Conservation (phyloP, 2,113 vertebrate species). For the Paratilapia polleni region DNA sequence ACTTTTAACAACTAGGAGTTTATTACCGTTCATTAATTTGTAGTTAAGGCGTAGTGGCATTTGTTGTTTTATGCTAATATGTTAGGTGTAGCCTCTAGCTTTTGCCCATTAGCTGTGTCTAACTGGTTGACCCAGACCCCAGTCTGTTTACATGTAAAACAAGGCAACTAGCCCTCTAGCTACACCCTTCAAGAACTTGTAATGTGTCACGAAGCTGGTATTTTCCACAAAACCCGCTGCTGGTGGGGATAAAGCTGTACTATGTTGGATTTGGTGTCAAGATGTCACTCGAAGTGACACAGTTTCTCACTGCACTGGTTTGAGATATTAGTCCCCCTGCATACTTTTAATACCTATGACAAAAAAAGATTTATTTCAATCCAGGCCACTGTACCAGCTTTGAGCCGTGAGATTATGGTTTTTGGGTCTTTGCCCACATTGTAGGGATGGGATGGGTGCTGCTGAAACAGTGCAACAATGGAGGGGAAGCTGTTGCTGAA, state of each 20-base stretch:
- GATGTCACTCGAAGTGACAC: background rate
- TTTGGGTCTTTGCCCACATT: conserved; percentile 57
- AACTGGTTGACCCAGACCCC: conserved; percentile 47
- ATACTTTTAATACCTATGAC: background rate
- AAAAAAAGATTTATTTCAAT: background rate
- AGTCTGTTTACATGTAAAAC: conserved; percentile 31
- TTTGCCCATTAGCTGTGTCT: background rate
- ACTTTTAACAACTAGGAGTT: background rate
- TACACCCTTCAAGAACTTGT: background rate
- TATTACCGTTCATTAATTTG: background rate
- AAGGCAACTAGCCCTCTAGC: background rate
- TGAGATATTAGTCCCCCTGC: background rate
- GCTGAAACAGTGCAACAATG: conserved; percentile 63
- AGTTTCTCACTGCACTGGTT: background rate
- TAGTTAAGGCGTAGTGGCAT: background rate
- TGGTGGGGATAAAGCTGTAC: background rate
- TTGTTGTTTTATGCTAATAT: conserved; percentile 15
- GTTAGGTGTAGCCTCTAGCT: background rate
- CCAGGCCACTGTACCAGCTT: conserved; percentile 10
- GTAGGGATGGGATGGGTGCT: conserved; percentile 54
- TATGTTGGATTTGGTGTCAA: background rate
- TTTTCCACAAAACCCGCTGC: background rate
- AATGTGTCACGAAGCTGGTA: background rate
- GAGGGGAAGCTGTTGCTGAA: conserved; percentile 63
- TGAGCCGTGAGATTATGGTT: conserved; percentile 13